Evolutionary conservation across 2,888 invertebrate species (phyloP).

Genomic region (Troides helena): DNA sequence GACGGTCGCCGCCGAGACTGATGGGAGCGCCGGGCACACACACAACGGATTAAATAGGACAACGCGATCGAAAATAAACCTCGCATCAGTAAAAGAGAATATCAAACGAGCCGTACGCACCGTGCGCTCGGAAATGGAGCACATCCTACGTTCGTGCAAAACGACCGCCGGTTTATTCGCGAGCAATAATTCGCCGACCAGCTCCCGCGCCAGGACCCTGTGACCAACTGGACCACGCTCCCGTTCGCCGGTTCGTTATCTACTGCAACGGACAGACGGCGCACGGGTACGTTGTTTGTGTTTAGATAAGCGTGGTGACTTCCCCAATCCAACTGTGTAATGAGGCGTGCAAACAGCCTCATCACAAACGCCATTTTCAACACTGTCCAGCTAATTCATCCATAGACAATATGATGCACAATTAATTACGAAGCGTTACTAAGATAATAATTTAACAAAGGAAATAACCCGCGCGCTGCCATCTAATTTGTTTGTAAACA

Average conservation of each 20-base stretch:
- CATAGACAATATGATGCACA: constrained; percentile 34
- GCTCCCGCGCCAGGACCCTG: constrained; percentile 62
- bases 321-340: constrained; percentile 72
- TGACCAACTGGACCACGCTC: constrained; percentile 69
- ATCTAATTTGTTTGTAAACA: constrained; percentile 69
- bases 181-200: constrained; percentile 60
- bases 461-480: constrained; percentile 26
- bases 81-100: constrained; percentile 71
- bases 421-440: constrained; percentile 2
- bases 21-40: constrained; percentile 66
- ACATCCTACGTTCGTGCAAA: constrained; percentile 76
- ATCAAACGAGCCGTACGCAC: constrained; percentile 70
- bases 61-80: constrained; percentile 79
- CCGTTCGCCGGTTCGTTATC: constrained; percentile 74
- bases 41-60: constrained; percentile 79
- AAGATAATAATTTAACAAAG: constrained; percentile 17
- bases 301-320: constrained; percentile 78
- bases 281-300: constrained; percentile 68
- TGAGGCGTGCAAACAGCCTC: constrained; percentile 67
- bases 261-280: constrained; percentile 79
- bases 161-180: constrained; percentile 70
- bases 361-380: constrained; percentile 58
- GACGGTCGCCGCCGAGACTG: constrained; percentile 71
- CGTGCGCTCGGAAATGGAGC: constrained; percentile 77
- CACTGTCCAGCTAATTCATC: constrained; percentile 63